phyloP scores from a whole-genome alignment of 2,888 invertebrate species.

The Nephrocerus scutellatus region DNA sequence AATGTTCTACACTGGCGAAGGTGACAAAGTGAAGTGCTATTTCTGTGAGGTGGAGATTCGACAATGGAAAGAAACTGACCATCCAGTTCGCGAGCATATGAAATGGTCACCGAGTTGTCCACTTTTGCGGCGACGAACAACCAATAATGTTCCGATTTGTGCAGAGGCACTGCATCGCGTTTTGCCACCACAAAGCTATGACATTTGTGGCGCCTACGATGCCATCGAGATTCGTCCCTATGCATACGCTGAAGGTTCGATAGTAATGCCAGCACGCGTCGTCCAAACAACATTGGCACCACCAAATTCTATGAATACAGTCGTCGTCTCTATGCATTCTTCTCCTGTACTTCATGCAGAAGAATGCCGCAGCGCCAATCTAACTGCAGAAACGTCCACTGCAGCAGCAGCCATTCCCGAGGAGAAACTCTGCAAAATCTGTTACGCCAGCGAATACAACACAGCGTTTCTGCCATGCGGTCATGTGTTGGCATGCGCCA shows the following conservation, averaged over 20 bases:
- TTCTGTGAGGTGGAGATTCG: conserved; percentile 75
- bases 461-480: conserved; percentile 93
- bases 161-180: conserved; percentile 36
- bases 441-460: conserved; percentile 79
- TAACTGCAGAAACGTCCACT: conserved; percentile 9
- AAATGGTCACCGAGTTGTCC: conserved; percentile 76
- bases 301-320: no score
- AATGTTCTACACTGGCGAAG: conserved; percentile 70
- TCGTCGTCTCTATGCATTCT: no score
- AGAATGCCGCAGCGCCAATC: no score
- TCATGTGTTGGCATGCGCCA: conserved; percentile 86
- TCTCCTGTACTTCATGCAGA: no score
- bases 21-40: conserved; percentile 73
- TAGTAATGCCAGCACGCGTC: conserved; percentile 15
- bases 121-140: conserved; percentile 59
- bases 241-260: conserved; percentile 36
- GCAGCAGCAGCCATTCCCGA: conserved; percentile 44
- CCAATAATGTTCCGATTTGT: conserved; percentile 57
- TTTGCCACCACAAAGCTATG: conserved; percentile 47
- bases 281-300: no score
- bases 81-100: conserved; percentile 71
- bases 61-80: conserved; percentile 75
- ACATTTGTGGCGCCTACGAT: conserved; percentile 50
- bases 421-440: conserved; percentile 80
- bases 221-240: conserved; percentile 39